A percentile compares a stretch with the other conserved stretches of the same genome.
phyloP scores from a whole-genome alignment of 2,113 vertebrate genomes.

The Mystacornis crossleyi region DNA sequence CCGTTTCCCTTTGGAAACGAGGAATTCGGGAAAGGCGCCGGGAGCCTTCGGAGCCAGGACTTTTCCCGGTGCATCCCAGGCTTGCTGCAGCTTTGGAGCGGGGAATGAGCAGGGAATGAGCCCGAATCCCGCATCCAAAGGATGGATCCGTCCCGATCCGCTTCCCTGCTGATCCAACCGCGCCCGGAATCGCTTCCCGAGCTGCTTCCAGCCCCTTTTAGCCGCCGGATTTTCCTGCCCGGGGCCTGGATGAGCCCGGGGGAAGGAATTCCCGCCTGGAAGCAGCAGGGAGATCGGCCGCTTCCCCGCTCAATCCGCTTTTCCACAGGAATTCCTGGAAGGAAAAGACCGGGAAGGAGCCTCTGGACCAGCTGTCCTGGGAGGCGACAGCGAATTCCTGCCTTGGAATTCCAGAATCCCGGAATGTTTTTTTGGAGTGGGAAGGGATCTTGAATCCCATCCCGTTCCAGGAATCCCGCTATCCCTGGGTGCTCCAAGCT shows the following conservation, averaged over 20 bases:
- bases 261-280: not conserved
- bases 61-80: not conserved
- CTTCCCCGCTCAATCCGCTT: not conserved
- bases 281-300: not conserved
- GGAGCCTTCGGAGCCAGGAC: not conserved
- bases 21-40: not conserved
- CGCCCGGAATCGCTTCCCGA: not conserved
- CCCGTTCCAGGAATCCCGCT: not conserved
- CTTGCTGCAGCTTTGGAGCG: not conserved
- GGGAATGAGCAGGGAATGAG: not conserved
- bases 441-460: not conserved
- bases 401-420: not conserved
- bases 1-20: not conserved
- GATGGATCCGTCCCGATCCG: not conserved
- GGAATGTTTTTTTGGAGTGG: too few species aligned
- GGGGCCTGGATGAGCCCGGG: not conserved
- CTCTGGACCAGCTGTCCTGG: not conserved
- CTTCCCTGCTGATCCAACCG: accelerated
- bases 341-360: not conserved
- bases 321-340: not conserved
- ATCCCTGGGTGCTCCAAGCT: not conserved
- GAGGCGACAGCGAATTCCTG: not conserved
- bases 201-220: not conserved
- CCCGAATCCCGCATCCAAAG: not conserved
- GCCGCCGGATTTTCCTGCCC: not conserved